Evolutionary conservation across 1,140 invertebrate species (phyloP), one percentile per base, ranked within the genome.

Genomic region (Venustaconcha ellipsiformis): DNA sequence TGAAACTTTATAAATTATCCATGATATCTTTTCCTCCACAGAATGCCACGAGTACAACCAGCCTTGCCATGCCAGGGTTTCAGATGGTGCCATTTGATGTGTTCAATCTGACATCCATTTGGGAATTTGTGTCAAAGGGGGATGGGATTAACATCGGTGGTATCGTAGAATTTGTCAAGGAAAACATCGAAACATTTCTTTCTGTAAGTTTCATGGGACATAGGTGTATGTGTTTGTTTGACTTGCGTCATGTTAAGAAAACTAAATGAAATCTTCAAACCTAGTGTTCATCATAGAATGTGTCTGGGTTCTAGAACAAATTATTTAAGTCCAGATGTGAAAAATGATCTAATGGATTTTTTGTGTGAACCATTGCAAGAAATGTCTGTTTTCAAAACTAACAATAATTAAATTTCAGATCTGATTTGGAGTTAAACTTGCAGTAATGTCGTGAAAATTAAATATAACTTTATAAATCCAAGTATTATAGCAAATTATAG

Each of bases 151-250:
- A 88, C 74, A 71, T 87, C 23, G 76, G 82, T 58, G 79, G 79
- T 58, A 71, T 83, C 20, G 78, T 87, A 17, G 75, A 80, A 13
- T 97, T 98, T 91, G 93, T 95, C 5, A 94, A 96, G 89, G 95
- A 97, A 62, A 99, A 99, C 90, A 93, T 99, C 63, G 97, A 96
- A 48, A 97, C 95, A 0, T 91, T 99, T 26, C 92, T 95, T 80
- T 95, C 96, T 3, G 94, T 99, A 83, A 86, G 90, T 83, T 12
- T 4, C 8, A 48, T 20, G 12, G 26, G 11, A 8, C 37, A 48
- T 48, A 48, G 6, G 11, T 65, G 63, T 65, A 23, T 23, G 63
- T 23, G 14, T 14, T 57, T 60, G 37, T 12, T 48, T 48, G 37
- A 48, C 37, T 64, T 64, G 30, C 1, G 4, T 14, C 17, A 64